phyloP scores from a whole-genome alignment of 2,888 invertebrate species.

The Seladonia tumulorum region DNA sequence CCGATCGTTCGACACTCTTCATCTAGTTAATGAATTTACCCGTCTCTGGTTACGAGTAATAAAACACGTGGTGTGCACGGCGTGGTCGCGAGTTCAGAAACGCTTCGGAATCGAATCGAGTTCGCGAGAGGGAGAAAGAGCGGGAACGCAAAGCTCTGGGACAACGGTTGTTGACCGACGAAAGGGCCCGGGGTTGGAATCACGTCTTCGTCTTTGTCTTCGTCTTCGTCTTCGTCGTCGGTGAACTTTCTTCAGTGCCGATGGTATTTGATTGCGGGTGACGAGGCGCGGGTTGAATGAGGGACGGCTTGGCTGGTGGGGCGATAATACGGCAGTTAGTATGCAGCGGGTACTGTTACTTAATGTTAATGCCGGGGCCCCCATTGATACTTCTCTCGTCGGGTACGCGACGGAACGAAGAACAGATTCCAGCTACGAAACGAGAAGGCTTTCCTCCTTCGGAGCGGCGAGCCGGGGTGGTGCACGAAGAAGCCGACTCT shows the following conservation, averaged over 20 bases:
- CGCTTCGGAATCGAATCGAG: slow-evolving; percentile 1
- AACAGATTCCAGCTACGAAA: slow-evolving; percentile 74
- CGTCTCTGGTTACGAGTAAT: slow-evolving; percentile 1
- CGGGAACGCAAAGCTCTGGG: slow-evolving; percentile 1
- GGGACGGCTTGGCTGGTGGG: slow-evolving; percentile 59
- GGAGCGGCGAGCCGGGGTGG: slow-evolving; percentile 55
- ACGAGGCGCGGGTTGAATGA: slow-evolving; percentile 72
- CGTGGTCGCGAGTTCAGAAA: not conserved
- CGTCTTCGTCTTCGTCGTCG: not conserved
- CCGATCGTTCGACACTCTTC: not conserved
- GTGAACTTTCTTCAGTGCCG: slow-evolving; percentile 13
- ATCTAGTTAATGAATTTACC: slow-evolving; percentile 1
- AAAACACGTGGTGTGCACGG: not conserved
- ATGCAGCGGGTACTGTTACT: slow-evolving; percentile 77
- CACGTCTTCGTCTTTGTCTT: not conserved
- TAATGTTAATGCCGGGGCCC: slow-evolving; percentile 74
- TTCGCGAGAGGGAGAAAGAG: not conserved
- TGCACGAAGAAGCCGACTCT: slow-evolving; percentile 76
- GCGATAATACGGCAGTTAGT: slow-evolving; percentile 81
- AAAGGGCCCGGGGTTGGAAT: not conserved
- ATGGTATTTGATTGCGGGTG: slow-evolving; percentile 74
- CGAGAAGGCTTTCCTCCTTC: slow-evolving; percentile 52
- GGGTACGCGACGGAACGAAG: slow-evolving; percentile 67
- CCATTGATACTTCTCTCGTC: slow-evolving; percentile 78
- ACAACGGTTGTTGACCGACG: slow-evolving; percentile 12